phyloP scores from a whole-genome alignment of 2,113 vertebrate genomes.

The Scomber scombrus region DNA sequence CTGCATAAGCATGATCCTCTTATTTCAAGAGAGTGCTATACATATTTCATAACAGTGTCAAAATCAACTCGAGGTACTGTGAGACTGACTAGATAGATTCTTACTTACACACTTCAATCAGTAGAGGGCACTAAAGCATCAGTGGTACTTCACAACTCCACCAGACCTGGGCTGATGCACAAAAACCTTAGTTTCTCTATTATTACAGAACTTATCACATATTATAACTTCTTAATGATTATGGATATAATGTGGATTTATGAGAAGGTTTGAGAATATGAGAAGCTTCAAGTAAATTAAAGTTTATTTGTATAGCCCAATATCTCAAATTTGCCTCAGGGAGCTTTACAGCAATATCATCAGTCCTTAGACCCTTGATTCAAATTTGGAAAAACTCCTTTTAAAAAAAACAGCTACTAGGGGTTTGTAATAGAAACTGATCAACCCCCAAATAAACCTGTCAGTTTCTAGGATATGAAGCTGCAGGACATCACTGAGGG shows the following conservation, averaged over 20 bases:
- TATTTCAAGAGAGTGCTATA: background rate
- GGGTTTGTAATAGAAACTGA: background rate
- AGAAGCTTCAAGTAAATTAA: too few species aligned
- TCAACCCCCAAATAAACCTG: background rate
- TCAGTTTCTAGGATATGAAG: background rate
- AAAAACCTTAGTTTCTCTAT: background rate
- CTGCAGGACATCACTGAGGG: background rate
- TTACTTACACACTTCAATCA: constrained; percentile 25
- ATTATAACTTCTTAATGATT: background rate
- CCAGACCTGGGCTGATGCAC: constrained; percentile 4
- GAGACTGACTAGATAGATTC: too few species aligned
- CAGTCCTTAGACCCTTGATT: too few species aligned
- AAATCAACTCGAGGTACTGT: too few species aligned
- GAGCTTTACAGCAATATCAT: too few species aligned
- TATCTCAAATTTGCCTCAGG: too few species aligned
- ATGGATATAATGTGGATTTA: background rate
- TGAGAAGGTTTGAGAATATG: background rate
- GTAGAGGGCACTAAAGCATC: constrained; percentile 23
- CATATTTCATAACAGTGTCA: background rate
- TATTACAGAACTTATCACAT: background rate
- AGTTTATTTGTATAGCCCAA: too few species aligned
- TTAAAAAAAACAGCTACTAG: background rate
- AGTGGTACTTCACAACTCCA: background rate
- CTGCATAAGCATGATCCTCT: too few species aligned
- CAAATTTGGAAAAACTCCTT: too few species aligned